Conservation (phyloP, 2,888 invertebrate genomes). For the Caenorhabditis macrosperma region DNA sequence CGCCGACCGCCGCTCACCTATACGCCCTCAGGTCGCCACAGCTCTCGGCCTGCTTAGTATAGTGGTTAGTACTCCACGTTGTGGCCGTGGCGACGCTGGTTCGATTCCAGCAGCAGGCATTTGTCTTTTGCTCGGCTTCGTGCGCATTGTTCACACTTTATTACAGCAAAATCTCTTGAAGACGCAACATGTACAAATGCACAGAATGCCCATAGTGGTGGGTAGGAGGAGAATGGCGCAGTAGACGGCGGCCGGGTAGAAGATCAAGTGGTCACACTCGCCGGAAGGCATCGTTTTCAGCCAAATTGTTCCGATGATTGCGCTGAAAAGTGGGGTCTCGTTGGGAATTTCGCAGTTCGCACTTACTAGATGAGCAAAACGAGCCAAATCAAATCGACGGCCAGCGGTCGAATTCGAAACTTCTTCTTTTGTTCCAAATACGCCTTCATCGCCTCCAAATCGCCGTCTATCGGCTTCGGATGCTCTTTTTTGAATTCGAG, state of each 20-base stretch:
- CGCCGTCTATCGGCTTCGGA: background rate
- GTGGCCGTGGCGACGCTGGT: constrained; percentile 80
- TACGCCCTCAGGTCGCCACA: background rate
- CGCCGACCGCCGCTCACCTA: background rate
- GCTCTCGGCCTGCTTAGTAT: constrained; percentile 72
- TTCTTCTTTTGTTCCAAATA: background rate
- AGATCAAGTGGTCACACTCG: background rate
- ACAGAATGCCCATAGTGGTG: background rate
- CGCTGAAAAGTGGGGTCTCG: background rate
- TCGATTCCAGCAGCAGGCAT: constrained; percentile 79
- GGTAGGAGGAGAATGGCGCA: background rate
- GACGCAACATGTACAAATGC: background rate
- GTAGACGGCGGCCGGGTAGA: background rate
- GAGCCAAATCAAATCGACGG: background rate
- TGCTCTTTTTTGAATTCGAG: background rate
- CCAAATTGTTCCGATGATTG: background rate
- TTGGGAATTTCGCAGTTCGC: background rate
- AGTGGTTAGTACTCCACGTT: constrained; percentile 80
- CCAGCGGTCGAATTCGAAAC: background rate
- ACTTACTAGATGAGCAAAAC: background rate
- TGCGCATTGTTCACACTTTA: background rate
- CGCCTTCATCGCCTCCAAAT: background rate
- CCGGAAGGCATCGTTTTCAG: background rate
- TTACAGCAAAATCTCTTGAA: background rate
- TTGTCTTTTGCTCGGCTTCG: background rate